These are phyloP conservation scores for Taphrorychus bicolor DNA, from an alignment of 2,888 invertebrate species.

Conservation along the genomic window DNA sequence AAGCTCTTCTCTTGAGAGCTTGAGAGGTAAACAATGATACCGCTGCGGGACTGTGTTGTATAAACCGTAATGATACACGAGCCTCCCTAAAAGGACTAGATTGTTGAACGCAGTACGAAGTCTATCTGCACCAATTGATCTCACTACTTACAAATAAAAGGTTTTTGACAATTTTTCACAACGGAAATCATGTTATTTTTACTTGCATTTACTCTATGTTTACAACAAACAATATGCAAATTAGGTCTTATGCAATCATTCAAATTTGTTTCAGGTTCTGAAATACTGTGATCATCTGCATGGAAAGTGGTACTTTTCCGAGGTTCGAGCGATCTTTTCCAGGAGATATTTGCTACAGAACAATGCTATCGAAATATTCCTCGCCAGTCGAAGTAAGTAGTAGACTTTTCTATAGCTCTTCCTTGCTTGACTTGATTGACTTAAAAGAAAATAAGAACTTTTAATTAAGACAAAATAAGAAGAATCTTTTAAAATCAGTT, in stretches of 20 bases:
- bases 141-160: no score
- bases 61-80: slow-evolving; percentile 33
- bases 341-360: slow-evolving; percentile 96
- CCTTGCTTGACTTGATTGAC: background rate
- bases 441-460: background rate
- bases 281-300: slow-evolving; percentile 98
- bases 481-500: no score
- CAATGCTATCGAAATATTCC: slow-evolving; percentile 97
- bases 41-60: slow-evolving; percentile 16
- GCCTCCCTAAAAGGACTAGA: slow-evolving; percentile 15
- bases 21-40: slow-evolving; percentile 33
- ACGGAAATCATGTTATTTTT: background rate
- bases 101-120: background rate
- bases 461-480: background rate
- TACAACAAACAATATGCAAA: no score
- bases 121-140: slow-evolving; percentile 8
- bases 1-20: slow-evolving; percentile 27
- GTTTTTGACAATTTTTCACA: background rate
- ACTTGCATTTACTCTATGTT: no score
- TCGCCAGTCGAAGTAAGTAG: slow-evolving; percentile 95
- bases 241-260: background rate
- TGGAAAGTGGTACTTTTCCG: slow-evolving; percentile 99
- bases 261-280: slow-evolving; percentile 74
- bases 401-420: background rate
- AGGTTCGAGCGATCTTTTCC: slow-evolving; percentile 98